phyloP scores from a whole-genome alignment of 2,797 vertebrate genomes.

The Kryptolebias ocellatus region DNA sequence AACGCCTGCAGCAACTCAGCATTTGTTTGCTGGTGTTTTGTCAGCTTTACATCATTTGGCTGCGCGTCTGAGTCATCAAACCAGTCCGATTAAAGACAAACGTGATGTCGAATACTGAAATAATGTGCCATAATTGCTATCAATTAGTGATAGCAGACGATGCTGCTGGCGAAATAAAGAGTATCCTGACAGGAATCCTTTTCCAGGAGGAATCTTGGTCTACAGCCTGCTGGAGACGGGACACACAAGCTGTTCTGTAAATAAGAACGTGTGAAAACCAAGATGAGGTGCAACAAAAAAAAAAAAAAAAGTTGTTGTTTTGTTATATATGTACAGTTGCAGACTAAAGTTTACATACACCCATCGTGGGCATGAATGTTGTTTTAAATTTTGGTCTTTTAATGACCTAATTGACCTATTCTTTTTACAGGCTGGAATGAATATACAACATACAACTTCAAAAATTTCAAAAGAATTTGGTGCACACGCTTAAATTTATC shows the following conservation, averaged over 20 bases:
- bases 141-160: slow-evolving; percentile 61
- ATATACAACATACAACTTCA: too few species aligned
- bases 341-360: background rate
- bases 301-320: background rate
- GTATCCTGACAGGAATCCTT: slow-evolving; percentile 48
- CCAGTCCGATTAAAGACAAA: slow-evolving; percentile 59
- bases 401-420: too few species aligned
- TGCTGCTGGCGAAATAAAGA: slow-evolving; percentile 43
- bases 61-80: slow-evolving; percentile 57
- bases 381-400: too few species aligned
- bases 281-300: background rate
- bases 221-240: slow-evolving; percentile 50
- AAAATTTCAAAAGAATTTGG: too few species aligned
- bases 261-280: slow-evolving; percentile 43
- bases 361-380: too few species aligned
- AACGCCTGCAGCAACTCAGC: slow-evolving; percentile 32
- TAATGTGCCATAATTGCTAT: slow-evolving; percentile 69
- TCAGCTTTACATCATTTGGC: slow-evolving; percentile 54
- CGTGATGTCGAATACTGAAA: slow-evolving; percentile 69
- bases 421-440: too few species aligned
- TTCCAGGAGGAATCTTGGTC: slow-evolving; percentile 59
- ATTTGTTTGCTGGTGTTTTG: slow-evolving; percentile 57
- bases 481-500: too few species aligned
- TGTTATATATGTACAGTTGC: background rate
- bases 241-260: slow-evolving; percentile 49